Percentiles rank a stretch among this genome's conserved stretches.
Evolutionary conservation across 2,888 invertebrate species (phyloP).

Genomic region (Cyrtodaria siliqua): DNA sequence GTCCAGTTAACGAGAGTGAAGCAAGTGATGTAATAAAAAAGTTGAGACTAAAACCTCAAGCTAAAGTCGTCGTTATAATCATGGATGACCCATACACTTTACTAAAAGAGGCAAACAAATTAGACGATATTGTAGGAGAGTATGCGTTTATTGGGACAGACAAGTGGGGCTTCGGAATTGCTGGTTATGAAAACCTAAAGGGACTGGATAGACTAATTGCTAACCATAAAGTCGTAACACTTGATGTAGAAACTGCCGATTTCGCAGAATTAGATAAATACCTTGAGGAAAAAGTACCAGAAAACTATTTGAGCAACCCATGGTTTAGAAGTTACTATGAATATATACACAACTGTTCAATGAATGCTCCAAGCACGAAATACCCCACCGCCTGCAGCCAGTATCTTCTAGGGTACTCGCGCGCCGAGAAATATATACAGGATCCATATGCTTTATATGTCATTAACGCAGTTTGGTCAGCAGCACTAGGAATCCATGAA

Average conservation of each 20-base stretch:
- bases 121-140: constrained; percentile 40
- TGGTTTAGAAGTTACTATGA: constrained; percentile 87
- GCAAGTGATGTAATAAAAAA: constrained; percentile 60
- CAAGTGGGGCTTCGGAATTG: constrained; percentile 77
- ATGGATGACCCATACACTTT: constrained; percentile 76
- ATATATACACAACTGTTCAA: constrained; percentile 79
- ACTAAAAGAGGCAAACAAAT: constrained; percentile 70
- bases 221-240: constrained; percentile 66
- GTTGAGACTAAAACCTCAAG: constrained; percentile 62
- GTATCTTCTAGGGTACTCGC: constrained; percentile 68
- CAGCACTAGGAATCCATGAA: constrained; percentile 78
- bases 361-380: constrained; percentile 13
- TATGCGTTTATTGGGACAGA: constrained; percentile 81
- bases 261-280: constrained; percentile 79
- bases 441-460: constrained; percentile 83
- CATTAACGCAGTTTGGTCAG: constrained; percentile 83
- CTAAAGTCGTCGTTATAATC: constrained; percentile 77
- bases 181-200: constrained; percentile 69
- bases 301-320: constrained; percentile 82
- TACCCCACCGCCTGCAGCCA: constrained; percentile 52
- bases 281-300: constrained; percentile 78
- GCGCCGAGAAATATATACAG: constrained; percentile 76
- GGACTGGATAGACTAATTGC: constrained; percentile 55
- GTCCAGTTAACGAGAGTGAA: constrained; percentile 59
- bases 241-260: constrained; percentile 83